A percentile compares a stretch with the other conserved stretches of the same genome.
Conservation (phyloP, 2,888 invertebrate genomes). For the Anaspis maculata region DNA sequence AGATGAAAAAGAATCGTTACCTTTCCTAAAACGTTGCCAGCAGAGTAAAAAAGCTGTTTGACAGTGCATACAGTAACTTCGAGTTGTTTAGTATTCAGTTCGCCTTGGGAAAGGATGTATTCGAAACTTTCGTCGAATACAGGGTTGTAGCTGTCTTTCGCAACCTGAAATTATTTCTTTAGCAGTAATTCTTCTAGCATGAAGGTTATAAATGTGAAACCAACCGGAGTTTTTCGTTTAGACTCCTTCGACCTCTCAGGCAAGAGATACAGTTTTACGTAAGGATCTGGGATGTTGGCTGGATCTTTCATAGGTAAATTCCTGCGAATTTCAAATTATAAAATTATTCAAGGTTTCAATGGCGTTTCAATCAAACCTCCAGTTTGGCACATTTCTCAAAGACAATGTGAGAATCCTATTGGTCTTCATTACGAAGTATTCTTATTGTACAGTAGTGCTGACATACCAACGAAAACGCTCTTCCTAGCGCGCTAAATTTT, state of each 20-base stretch:
- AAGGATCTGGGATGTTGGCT: conserved; percentile 79
- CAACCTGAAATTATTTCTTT: conserved; percentile 50
- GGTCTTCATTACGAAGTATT: conserved; percentile 3
- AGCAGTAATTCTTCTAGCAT: conserved; percentile 3
- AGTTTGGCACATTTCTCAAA: conserved; percentile 19
- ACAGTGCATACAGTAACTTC: conserved; percentile 85
- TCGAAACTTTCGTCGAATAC: conserved; percentile 88
- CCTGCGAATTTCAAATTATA: no score
- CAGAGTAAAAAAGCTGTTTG: conserved; percentile 72
- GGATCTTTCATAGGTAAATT: conserved; percentile 63
- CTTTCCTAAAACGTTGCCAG: conserved; percentile 78
- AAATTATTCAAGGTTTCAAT: no score
- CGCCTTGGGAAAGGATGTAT: conserved; percentile 74
- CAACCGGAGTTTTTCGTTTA: conserved; percentile 75
- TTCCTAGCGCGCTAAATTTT: no score
- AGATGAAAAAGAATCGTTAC: no score
- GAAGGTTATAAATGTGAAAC: conserved; percentile 18
- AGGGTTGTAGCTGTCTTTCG: conserved; percentile 87
- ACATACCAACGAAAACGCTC: no score
- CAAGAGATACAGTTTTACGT: conserved; percentile 78
- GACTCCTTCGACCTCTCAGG: conserved; percentile 80
- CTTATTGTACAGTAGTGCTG: no score
- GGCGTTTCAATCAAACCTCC: no score
- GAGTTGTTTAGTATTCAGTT: conserved; percentile 66
- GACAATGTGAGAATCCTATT: conserved; percentile 6